These are phyloP conservation scores for Calliphora vicina DNA, from an alignment of 1,140 invertebrate genomes.

Conservation along the genomic window DNA sequence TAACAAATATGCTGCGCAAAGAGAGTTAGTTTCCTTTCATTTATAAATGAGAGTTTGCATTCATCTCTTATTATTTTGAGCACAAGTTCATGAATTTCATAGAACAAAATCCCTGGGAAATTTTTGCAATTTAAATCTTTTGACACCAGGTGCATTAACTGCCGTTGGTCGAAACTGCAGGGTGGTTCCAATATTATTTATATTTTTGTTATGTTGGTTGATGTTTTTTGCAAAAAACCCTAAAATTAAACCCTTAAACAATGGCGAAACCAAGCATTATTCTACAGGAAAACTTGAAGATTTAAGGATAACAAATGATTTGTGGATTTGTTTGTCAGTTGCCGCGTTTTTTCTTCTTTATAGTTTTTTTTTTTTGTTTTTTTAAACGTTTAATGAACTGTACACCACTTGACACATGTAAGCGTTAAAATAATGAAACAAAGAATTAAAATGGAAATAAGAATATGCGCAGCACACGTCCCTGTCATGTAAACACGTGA, in stretches of 20 bases:
- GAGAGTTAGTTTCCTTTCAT: too few relatives aligned
- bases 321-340: not conserved
- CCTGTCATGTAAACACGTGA: not conserved
- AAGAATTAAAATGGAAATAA: not conserved
- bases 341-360: not conserved
- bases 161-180: constrained; percentile 10
- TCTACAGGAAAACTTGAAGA: not conserved
- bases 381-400: not conserved
- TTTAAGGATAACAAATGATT: constrained; percentile 19
- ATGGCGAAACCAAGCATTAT: not conserved
- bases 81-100: not conserved
- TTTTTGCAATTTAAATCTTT: not conserved
- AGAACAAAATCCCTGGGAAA: not conserved
- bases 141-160: constrained; percentile 24
- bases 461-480: constrained; percentile 4
- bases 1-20: not conserved
- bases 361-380: not conserved
- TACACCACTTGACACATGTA: constrained; percentile 4
- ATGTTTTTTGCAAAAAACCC: not conserved
- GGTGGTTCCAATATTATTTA: constrained; percentile 15
- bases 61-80: too few relatives aligned
- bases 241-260: not conserved
- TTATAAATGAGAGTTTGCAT: not conserved
- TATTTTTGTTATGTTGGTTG: too few relatives aligned
- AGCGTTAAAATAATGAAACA: not conserved